Percentiles rank a stretch among this genome's conserved stretches.
Conservation (phyloP, 2,888 invertebrate genomes). For the Elegia similella region DNA sequence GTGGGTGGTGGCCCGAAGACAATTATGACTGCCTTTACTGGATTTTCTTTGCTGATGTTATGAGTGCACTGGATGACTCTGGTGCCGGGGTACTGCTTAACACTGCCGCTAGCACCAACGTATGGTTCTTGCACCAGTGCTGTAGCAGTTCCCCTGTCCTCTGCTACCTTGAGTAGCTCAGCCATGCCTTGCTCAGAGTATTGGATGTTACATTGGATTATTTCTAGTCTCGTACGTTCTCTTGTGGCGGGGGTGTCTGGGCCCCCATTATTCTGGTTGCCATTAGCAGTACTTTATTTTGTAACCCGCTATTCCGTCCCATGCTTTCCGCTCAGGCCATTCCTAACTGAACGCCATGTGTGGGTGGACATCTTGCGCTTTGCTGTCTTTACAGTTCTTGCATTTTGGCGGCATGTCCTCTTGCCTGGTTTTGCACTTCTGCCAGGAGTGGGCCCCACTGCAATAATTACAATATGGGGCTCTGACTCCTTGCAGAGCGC, state of each 20-base stretch:
- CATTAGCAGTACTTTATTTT: not conserved
- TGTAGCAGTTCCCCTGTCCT: not conserved
- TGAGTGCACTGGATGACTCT: slow-evolving; percentile 30
- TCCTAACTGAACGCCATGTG: too few species aligned
- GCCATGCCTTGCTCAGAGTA: slow-evolving; percentile 27
- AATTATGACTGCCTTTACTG: slow-evolving; percentile 10
- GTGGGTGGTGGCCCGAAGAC: slow-evolving; percentile 23
- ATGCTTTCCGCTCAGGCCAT: too few species aligned
- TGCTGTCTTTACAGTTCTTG: not conserved
- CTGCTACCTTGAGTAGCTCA: slow-evolving; percentile 27
- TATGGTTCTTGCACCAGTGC: slow-evolving; percentile 39
- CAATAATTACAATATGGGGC: slow-evolving; percentile 30
- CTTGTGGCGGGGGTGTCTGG: not conserved
- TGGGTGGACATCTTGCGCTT: too few species aligned
- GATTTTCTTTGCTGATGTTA: slow-evolving; percentile 24
- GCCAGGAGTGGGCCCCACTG: slow-evolving; percentile 22
- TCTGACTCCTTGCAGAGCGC: slow-evolving; percentile 25
- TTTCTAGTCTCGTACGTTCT: not conserved
- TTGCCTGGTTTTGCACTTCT: slow-evolving; percentile 13
- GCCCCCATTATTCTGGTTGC: slow-evolving; percentile 14
- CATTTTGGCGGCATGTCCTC: slow-evolving; percentile 11
- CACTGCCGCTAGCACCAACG: slow-evolving; percentile 24
- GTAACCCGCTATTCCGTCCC: not conserved
- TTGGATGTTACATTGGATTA: slow-evolving; percentile 1
- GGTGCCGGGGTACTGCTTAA: slow-evolving; percentile 25